phyloP scores from a whole-genome alignment of 2,797 vertebrate genomes.

The Lepus townsendii region DNA sequence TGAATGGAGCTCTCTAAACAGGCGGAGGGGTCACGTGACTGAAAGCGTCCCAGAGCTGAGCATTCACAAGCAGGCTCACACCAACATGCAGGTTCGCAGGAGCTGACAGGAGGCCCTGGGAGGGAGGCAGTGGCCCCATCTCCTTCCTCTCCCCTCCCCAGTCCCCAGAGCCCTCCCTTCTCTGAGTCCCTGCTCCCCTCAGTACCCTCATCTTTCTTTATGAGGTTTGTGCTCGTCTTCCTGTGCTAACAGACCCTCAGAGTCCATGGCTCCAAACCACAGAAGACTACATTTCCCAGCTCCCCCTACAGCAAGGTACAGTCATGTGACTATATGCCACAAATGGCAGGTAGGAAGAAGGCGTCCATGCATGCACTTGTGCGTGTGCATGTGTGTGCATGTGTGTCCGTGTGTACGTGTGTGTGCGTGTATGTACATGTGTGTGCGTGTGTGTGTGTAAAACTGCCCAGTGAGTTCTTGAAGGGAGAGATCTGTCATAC shows the following conservation, averaged over 20 bases:
- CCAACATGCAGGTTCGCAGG: not conserved
- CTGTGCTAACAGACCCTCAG: not conserved
- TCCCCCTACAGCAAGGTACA: not conserved
- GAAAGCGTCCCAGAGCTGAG: no score
- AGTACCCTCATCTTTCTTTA: not conserved
- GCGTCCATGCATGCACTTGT: no score
- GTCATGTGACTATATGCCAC: not conserved
- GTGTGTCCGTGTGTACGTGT: not conserved
- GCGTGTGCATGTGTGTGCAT: no score
- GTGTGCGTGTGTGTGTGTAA: no score
- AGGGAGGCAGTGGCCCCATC: not conserved
- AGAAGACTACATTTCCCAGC: not conserved
- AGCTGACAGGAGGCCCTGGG: not conserved
- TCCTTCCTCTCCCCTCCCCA: not conserved
- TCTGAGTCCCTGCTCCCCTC: not conserved
- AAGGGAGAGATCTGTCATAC: not conserved
- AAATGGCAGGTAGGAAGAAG: not conserved
- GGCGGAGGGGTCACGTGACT: no score
- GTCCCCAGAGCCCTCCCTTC: not conserved
- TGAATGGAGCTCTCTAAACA: no score
- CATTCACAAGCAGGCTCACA: not conserved
- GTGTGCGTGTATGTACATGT: no score
- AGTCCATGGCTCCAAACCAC: not conserved
- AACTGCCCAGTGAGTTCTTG: not conserved
- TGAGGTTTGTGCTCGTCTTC: not conserved